These are phyloP conservation scores for Masnerella sp. DNA, from an alignment of 2,888 invertebrate species.

Conservation along the genomic window DNA sequence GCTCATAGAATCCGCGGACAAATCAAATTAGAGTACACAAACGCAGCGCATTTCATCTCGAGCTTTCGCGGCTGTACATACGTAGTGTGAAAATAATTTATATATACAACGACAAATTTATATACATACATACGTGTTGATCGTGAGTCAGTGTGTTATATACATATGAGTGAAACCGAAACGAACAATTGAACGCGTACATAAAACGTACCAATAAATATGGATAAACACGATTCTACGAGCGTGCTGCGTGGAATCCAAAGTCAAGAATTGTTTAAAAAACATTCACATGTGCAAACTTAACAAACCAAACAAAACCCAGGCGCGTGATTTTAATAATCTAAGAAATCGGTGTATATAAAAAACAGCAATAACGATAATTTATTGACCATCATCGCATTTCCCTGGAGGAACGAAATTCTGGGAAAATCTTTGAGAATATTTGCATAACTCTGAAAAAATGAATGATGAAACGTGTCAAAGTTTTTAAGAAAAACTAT, in stretches of 20 bases:
- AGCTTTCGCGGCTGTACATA: constrained; percentile 36
- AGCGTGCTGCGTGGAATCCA: not conserved
- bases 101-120: constrained; percentile 65
- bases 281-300: constrained; percentile 46
- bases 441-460: too few species aligned
- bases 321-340: constrained; percentile 26
- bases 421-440: too few species aligned
- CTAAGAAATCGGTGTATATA: constrained; percentile 6
- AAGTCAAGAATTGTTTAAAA: constrained; percentile 18
- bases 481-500: too few species aligned
- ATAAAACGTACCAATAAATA: constrained; percentile 43
- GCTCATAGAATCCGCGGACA: not conserved
- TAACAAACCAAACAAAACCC: constrained; percentile 51
- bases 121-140: constrained; percentile 31
- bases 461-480: too few species aligned
- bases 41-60: constrained; percentile 14
- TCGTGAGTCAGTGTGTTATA: constrained; percentile 9
- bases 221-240: constrained; percentile 11
- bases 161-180: constrained; percentile 17
- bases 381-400: constrained; percentile 5
- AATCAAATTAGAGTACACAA: constrained; percentile 15
- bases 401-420: too few species aligned
- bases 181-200: constrained; percentile 3
- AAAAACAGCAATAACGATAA: constrained; percentile 10
- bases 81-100: constrained; percentile 74